These are phyloP conservation scores for Hypselothyrea guttata DNA, from an alignment of 2,888 invertebrate genomes.

Conservation along the genomic window DNA sequence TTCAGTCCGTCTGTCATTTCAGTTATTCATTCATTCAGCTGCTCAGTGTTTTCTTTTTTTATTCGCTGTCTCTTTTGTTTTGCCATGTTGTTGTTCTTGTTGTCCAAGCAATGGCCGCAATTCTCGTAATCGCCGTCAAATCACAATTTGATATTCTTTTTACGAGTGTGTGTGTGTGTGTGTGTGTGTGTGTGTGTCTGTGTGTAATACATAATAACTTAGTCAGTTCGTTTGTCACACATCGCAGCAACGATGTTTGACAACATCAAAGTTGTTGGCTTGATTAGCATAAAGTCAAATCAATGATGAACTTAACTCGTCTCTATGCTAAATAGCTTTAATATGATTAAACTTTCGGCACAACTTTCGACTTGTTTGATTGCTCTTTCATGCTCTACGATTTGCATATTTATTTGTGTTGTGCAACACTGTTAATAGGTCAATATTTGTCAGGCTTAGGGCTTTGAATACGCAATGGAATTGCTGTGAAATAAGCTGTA, in stretches of 20 bases:
- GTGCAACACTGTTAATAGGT: not conserved
- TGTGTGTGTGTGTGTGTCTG: not conserved
- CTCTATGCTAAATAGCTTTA: slow-evolving; percentile 23
- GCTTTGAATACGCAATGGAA: too few relatives aligned
- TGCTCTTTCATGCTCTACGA: too few relatives aligned
- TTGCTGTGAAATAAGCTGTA: too few relatives aligned
- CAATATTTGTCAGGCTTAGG: not conserved
- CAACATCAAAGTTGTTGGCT: slow-evolving; percentile 21
- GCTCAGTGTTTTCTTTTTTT: too few relatives aligned
- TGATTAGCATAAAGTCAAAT: slow-evolving; percentile 46
- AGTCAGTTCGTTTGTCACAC: slow-evolving; percentile 26
- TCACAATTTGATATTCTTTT: slow-evolving; percentile 56
- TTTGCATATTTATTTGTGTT: not conserved
- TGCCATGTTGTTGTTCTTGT: not conserved
- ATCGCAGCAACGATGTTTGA: slow-evolving; percentile 13
- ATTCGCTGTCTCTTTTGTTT: too few relatives aligned
- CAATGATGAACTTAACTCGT: slow-evolving; percentile 33
- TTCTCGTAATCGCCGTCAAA: slow-evolving; percentile 46
- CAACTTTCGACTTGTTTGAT: not conserved
- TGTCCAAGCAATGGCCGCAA: slow-evolving; percentile 18
- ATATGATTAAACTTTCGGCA: slow-evolving; percentile 9
- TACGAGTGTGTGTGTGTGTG: slow-evolving; percentile 23
- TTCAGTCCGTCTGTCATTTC: slow-evolving; percentile 1
- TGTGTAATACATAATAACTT: slow-evolving; percentile 26
- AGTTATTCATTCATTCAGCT: slow-evolving; percentile 2